Conservation (phyloP, 2,888 invertebrate genomes). For the Drosophila kokeensis region DNA sequence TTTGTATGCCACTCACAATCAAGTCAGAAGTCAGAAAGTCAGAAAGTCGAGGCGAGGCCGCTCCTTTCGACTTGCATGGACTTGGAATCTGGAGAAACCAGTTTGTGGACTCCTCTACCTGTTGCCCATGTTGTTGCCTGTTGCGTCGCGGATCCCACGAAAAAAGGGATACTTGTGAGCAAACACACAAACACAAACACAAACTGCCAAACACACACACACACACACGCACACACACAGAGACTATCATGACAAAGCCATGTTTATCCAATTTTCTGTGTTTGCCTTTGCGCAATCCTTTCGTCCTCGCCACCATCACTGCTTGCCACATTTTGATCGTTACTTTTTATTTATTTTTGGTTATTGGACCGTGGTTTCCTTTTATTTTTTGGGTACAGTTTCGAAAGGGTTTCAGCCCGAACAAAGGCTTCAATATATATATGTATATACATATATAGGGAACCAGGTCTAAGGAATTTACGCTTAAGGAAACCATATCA, state of each 20-base stretch:
- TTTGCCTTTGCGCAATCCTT: slow-evolving; percentile 71
- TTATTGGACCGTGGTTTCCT: slow-evolving; percentile 25
- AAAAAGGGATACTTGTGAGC: slow-evolving; percentile 71
- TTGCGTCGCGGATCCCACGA: slow-evolving; percentile 68
- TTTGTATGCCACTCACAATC: slow-evolving; percentile 75
- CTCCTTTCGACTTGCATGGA: slow-evolving; percentile 57
- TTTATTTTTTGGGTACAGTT: slow-evolving; percentile 59
- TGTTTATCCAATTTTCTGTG: slow-evolving; percentile 63
- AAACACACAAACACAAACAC: slow-evolving; percentile 37
- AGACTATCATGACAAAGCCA: slow-evolving; percentile 48
- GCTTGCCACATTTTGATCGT: slow-evolving; percentile 38
- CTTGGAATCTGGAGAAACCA: slow-evolving; percentile 69
- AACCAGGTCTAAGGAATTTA: slow-evolving; percentile 20
- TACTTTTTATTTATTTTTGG: slow-evolving; percentile 38
- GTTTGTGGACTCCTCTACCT: slow-evolving; percentile 66
- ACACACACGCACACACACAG: slow-evolving; percentile 7
- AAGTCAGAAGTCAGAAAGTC: slow-evolving; percentile 23
- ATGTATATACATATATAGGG: too few relatives aligned
- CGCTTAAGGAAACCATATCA: neutral
- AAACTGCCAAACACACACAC: slow-evolving; percentile 37
- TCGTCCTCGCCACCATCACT: slow-evolving; percentile 69
- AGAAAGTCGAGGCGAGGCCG: slow-evolving; percentile 49
- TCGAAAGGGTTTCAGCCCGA: slow-evolving; percentile 39
- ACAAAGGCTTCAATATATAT: neutral
- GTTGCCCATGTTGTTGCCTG: slow-evolving; percentile 44